Base-by-base conservation (phyloP, 2,113 vertebrate genomes). In the Psittacus erithacus region DNA sequence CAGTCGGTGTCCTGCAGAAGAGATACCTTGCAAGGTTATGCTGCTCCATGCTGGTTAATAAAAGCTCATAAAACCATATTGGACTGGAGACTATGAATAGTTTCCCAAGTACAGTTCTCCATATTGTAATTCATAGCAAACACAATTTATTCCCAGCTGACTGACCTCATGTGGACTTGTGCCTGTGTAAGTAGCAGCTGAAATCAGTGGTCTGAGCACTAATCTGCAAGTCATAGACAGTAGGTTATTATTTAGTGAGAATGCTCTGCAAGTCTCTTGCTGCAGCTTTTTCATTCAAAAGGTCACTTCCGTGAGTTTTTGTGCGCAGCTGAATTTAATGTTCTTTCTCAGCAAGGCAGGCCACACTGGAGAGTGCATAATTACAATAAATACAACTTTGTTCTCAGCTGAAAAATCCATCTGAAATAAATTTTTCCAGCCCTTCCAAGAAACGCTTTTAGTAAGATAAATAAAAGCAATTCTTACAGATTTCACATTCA, bases 381-480 rank as follows among this genome's bases (percentile, higher is more conserved):
- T 93, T 96, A 79, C 41, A 96, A 96, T 96, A 95, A 96, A 94
- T 92, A 86, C 89, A 96, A 95, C 95, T 96, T 97, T 96, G 95
- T 97, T 97, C 93, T 96, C 88, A 69, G 81, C 86, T 95, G 88
- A 96, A 96, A 96, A 96, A 92, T 84, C 77, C 95, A 87, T 89
- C 88, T 94, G 96, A 97, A 97, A 95, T 82, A 96, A 96, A 62
- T 93, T 93, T 96, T 96, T 92, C 92, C 92, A 92, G 80, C 81
- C 80, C 57, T 96, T 94, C 95, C 88, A 96, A 97, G 91, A 94
- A 96, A 79, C 2, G 88, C 92, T 93, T 96, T 95, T 96, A 92
- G 74, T 82, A 94, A 96, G 93, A 95, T 96, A 96, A 97, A 96
- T 97, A 94, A 96, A 95, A 96, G 93, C 93, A 94, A 92, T 96